Evolutionary conservation across 2,888 invertebrate species (phyloP), one percentile per base, ranked within the genome.

Genomic region (Caenorhabditis doughertyi): DNA sequence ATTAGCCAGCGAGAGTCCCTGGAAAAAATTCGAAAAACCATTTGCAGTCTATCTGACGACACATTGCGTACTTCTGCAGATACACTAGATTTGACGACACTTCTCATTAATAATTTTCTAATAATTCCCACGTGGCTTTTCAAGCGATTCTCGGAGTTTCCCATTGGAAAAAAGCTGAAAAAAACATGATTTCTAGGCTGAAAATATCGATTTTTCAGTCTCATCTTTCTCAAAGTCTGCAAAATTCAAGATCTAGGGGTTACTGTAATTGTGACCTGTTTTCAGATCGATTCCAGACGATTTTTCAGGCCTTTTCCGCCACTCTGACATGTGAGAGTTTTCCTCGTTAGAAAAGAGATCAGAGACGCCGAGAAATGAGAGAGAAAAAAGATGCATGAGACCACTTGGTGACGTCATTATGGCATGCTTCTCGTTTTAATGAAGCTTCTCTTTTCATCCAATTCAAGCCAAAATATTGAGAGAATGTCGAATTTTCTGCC

Each of bases 11-110:
- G 11, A 39, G 39, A 39, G 39, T 13, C 9, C 13, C 2, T 2
- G 7, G 42, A 42, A 23, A 39, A 42, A 42, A 23, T 18, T 4
- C 44, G 62, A 62, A 62, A 62, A 27, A 9, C 18, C 27, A 7
- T 2, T n/a, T 67, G 35, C 79, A 39, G 3, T 23, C 42, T 0
- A 79, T 21, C 23, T 16, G 68, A 79, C 79, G 79, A 49, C 56
- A 53, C 27, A 21, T 18, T 79, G 71, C 79, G 49, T 39, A 79
- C 29, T 65, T n/a, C n/a, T n/a, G n/a, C n/a, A n/a, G n/a, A 39
- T n/a, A 25, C 71, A 25, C 42, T 4, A 29, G 3, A 73, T 3
- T 27, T 21, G 53, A 73, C 72, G 64, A 62, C 32, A 16, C 21
- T 64, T 1, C 11, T n/a, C n/a, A n/a, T n/a, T n/a, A n/a, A n/a